These are phyloP conservation scores for Clarias laeviceps DNA, from an alignment of 2,797 vertebrate species.

Conservation along the genomic window DNA sequence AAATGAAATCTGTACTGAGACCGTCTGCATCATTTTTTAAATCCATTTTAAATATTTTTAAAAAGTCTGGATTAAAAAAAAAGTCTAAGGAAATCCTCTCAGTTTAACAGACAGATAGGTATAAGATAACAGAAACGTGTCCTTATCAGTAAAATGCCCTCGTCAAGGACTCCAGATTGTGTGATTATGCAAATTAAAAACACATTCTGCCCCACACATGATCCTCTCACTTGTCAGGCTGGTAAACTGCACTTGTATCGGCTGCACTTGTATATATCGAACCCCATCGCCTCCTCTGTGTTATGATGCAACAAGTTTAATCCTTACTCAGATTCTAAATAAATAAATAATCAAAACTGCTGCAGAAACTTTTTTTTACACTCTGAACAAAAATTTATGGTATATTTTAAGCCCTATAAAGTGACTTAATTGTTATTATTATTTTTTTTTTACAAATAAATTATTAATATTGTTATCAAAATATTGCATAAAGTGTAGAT, in stretches of 20 bases:
- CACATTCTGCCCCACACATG: neutral
- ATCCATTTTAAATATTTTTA: neutral
- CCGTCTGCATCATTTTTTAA: neutral
- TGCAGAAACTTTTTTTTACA: neutral
- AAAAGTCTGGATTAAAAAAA: neutral
- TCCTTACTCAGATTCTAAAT: neutral
- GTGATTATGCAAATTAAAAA: neutral
- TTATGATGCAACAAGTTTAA: neutral
- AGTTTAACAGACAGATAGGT: neutral
- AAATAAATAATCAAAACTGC: neutral
- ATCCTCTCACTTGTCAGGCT: too few relatives aligned
- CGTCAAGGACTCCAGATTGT: neutral
- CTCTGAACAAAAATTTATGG: neutral
- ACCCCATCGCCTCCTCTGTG: neutral
- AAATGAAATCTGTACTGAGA: neutral
- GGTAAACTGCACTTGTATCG: neutral
- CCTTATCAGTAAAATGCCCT: neutral
- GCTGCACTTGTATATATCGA: neutral
- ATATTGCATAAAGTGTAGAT: too few relatives aligned
- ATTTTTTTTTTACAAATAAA: too few relatives aligned
- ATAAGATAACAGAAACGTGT: neutral
- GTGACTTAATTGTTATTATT: neutral
- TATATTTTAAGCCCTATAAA: neutral
- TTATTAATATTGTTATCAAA: too few relatives aligned
- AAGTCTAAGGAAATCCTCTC: neutral